Conservation (phyloP, 2,113 vertebrate genomes). For the Acrocephalus arundinaceus region DNA sequence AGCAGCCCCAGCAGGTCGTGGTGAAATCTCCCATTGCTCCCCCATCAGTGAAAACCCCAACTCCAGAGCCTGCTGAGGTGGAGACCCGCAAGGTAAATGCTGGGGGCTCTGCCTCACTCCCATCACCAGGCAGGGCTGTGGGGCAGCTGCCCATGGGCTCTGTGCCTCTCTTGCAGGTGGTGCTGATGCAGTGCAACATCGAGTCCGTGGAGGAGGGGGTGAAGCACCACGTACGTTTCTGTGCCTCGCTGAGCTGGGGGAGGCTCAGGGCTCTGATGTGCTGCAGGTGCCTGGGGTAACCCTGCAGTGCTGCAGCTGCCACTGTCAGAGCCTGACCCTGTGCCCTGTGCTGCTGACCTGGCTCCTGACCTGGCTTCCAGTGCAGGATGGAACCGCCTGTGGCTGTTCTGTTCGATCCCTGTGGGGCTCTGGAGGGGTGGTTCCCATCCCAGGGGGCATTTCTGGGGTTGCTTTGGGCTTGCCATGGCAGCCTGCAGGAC, state of each 20-base stretch:
- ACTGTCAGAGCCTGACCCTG: rapidly evolving
- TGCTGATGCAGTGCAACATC: slow-evolving; percentile 99
- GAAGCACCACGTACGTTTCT: slow-evolving; percentile 88
- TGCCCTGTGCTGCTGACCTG: background rate
- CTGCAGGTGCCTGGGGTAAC: background rate
- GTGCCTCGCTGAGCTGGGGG: background rate
- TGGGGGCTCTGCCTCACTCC: rapidly evolving
- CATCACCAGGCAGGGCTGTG: rapidly evolving
- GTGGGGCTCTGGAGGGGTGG: background rate
- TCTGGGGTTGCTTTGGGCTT: background rate
- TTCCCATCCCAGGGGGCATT: background rate
- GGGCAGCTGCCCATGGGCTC: rapidly evolving
- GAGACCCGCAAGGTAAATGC: slow-evolving; percentile 91
- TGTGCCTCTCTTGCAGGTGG: slow-evolving; percentile 77
- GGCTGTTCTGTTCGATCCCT: background rate
- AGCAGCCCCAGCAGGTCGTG: slow-evolving; percentile 94
- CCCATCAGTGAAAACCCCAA: slow-evolving; percentile 93
- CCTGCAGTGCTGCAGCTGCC: background rate
- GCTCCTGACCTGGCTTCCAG: background rate
- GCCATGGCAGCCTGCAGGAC: background rate
- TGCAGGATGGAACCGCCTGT: rapidly evolving
- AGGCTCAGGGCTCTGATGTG: background rate
- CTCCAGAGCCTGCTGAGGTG: slow-evolving; percentile 93
- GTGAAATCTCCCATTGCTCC: slow-evolving; percentile 94
- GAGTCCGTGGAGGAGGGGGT: slow-evolving; percentile 94